Evolutionary conservation across 2,888 invertebrate species (phyloP).

Genomic region (Agriopis aurantiaria): DNA sequence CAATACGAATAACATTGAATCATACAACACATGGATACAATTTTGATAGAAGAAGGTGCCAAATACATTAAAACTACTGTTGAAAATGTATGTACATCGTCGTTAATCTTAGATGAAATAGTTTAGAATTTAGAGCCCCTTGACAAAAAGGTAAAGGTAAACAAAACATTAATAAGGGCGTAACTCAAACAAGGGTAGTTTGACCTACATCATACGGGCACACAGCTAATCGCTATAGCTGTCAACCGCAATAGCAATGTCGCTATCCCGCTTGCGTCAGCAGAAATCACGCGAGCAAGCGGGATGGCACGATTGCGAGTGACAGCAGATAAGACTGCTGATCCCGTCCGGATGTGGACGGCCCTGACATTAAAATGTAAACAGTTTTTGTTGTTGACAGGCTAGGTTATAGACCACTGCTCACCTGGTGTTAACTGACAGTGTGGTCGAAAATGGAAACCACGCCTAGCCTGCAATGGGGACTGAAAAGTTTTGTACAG

Average conservation of each 20-base stretch:
- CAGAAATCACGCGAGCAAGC: background rate
- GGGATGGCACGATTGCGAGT: background rate
- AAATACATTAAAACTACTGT: conserved; percentile 20
- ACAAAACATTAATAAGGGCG: conserved; percentile 67
- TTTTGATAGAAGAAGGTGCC: conserved; percentile 24
- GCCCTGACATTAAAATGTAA: background rate
- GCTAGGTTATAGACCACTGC: too few species aligned
- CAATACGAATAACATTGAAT: conserved; percentile 3
- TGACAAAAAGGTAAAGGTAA: conserved; percentile 56
- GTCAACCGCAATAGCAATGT: background rate
- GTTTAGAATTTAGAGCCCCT: conserved; percentile 49
- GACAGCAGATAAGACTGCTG: background rate
- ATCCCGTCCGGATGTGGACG: background rate
- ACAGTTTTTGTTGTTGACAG: too few species aligned
- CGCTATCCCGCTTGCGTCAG: background rate
- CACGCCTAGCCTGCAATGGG: too few species aligned
- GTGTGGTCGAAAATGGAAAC: too few species aligned
- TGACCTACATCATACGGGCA: background rate
- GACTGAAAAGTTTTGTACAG: too few species aligned
- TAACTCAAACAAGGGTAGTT: conserved; percentile 75
- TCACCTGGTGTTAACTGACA: too few species aligned
- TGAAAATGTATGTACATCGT: background rate
- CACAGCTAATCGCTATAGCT: background rate
- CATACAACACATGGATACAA: background rate
- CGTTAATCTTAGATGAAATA: background rate